phyloP scores from a whole-genome alignment of 2,797 vertebrate genomes.

The Cossypha dichroa region DNA sequence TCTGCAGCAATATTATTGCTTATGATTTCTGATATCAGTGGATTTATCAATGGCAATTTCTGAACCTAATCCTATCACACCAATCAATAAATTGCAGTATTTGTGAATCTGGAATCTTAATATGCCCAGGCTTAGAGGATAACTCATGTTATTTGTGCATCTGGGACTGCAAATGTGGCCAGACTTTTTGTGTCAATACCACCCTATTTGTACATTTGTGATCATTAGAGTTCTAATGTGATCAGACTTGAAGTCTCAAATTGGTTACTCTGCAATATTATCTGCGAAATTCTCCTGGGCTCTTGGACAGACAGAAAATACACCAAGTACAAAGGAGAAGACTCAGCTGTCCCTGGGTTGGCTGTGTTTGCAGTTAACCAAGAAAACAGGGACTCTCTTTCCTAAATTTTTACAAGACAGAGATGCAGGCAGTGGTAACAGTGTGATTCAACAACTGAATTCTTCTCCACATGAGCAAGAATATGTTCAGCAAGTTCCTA shows the following conservation, averaged over 20 bases:
- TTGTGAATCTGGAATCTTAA: background rate
- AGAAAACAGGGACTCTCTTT: rapidly evolving
- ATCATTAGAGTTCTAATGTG: background rate
- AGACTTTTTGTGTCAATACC: too few species aligned
- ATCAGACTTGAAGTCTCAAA: background rate
- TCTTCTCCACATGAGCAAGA: background rate
- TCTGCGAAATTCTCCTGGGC: background rate
- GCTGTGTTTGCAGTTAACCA: background rate
- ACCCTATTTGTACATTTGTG: background rate
- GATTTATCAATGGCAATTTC: background rate
- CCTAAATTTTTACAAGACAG: background rate
- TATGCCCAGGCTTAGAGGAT: too few species aligned
- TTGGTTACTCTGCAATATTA: too few species aligned
- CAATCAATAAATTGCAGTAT: background rate
- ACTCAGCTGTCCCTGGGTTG: background rate
- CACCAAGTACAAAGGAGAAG: background rate
- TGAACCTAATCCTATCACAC: background rate
- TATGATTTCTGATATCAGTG: background rate
- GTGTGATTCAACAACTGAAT: background rate
- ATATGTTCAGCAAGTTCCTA: background rate
- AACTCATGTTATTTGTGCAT: background rate
- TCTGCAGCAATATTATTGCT: background rate
- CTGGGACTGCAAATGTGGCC: background rate
- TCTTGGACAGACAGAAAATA: background rate
- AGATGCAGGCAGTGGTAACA: background rate